phyloP scores from a whole-genome alignment of 2,113 vertebrate genomes.

The Hystrix brachyura region DNA sequence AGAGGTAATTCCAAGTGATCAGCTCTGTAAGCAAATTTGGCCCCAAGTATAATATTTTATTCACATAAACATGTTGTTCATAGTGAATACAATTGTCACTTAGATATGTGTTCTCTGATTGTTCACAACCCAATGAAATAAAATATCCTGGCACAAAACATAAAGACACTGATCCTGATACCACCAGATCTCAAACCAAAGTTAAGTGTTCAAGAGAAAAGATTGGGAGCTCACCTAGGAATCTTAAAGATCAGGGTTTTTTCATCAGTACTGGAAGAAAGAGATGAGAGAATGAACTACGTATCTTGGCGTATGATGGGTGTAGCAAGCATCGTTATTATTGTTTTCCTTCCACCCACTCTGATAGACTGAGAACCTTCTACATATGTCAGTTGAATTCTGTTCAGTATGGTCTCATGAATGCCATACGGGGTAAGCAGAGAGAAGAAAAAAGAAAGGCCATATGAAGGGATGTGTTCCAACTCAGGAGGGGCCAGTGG shows the following conservation, averaged over 20 bases:
- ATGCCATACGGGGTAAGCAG: background rate
- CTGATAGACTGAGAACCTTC: background rate
- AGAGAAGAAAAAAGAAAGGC: background rate
- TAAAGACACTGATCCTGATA: background rate
- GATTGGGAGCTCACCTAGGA: background rate
- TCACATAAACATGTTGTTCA: background rate
- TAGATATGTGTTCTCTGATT: background rate
- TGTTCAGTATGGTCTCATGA: background rate
- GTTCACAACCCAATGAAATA: conserved; percentile 8
- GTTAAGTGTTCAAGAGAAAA: background rate
- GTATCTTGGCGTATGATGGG: background rate
- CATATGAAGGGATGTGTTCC: background rate
- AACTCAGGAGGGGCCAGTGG: background rate
- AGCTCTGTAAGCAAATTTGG: background rate
- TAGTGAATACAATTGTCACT: background rate
- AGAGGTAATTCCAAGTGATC: conserved; percentile 1
- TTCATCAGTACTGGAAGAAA: background rate
- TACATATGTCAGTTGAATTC: background rate
- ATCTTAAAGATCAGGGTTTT: background rate
- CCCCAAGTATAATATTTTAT: background rate
- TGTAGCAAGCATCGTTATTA: background rate
- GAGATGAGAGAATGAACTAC: background rate
- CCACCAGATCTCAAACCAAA: background rate
- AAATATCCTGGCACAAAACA: background rate
- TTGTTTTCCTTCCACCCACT: background rate